These are phyloP conservation scores for Trinorchestia longiramus DNA, from an alignment of 1,140 invertebrate genomes.

Conservation along the genomic window DNA sequence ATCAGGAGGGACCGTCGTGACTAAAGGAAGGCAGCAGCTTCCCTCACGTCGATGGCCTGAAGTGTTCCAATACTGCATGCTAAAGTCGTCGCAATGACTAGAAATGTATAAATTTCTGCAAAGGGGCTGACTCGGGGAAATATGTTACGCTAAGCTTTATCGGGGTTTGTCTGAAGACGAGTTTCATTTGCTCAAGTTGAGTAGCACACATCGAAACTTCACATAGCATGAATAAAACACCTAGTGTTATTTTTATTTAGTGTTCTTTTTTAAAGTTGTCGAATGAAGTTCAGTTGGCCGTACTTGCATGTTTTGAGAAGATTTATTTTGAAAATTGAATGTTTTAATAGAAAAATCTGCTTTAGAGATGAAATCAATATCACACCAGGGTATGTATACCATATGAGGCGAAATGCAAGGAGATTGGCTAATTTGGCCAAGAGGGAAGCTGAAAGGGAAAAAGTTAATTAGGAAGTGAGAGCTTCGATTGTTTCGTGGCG, in stretches of 20 bases:
- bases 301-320: too few relatives aligned
- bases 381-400: too few relatives aligned
- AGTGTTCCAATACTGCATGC: neutral
- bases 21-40: neutral
- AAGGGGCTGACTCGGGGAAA: neutral
- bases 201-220: neutral
- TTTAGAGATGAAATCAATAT: too few relatives aligned
- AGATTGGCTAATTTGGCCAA: too few relatives aligned
- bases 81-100: neutral
- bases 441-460: too few relatives aligned
- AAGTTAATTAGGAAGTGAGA: too few relatives aligned
- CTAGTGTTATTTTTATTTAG: neutral
- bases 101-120: neutral
- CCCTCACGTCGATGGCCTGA: neutral
- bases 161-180: neutral
- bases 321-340: too few relatives aligned
- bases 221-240: neutral
- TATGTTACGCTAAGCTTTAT: neutral
- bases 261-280: neutral
- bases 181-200: neutral
- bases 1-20: neutral
- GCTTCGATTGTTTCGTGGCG: too few relatives aligned
- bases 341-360: too few relatives aligned
- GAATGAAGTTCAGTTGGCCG: neutral
- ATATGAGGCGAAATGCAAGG: too few relatives aligned